These are phyloP conservation scores for Acrossocheilus wenchowensis DNA, from an alignment of 2,797 vertebrate species.

Conservation along the genomic window DNA sequence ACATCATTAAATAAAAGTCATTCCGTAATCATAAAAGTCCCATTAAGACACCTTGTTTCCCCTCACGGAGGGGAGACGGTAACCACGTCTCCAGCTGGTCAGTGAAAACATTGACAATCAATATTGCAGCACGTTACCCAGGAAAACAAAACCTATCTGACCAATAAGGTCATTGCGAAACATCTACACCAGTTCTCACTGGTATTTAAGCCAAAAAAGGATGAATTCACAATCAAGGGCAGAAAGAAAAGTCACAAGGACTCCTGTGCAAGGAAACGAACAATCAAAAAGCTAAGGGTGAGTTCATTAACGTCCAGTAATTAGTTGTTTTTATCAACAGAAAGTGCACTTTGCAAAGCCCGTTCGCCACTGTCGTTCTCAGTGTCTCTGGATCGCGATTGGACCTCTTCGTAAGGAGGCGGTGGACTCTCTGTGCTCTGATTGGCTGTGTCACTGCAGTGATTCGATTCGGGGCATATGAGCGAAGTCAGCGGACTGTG, in stretches of 20 bases:
- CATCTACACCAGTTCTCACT: constrained; percentile 14
- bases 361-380: constrained; percentile 48
- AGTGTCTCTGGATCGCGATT: constrained; percentile 52
- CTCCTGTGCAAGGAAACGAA: constrained; percentile 41
- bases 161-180: constrained; percentile 17
- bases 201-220: constrained; percentile 3
- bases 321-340: constrained; percentile 75
- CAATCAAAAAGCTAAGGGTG: constrained; percentile 57
- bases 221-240: constrained; percentile 30
- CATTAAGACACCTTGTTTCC: constrained; percentile 42
- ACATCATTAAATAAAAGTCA: constrained; percentile 31
- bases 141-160: not conserved
- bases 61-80: constrained; percentile 69
- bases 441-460: constrained; percentile 52
- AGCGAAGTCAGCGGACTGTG: constrained; percentile 54
- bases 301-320: not conserved
- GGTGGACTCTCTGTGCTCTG: constrained; percentile 66
- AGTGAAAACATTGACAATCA: constrained; percentile 65
- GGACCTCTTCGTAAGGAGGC: constrained; percentile 76
- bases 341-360: constrained; percentile 61
- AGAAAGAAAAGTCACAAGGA: constrained; percentile 27
- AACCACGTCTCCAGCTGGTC: constrained; percentile 63
- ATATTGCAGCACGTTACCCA: constrained; percentile 28
- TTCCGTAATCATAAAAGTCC: constrained; percentile 31
- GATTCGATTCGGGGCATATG: constrained; percentile 60